Conservation (phyloP, 2,797 vertebrate genomes). For the Microctenopoma steveboyesi region DNA sequence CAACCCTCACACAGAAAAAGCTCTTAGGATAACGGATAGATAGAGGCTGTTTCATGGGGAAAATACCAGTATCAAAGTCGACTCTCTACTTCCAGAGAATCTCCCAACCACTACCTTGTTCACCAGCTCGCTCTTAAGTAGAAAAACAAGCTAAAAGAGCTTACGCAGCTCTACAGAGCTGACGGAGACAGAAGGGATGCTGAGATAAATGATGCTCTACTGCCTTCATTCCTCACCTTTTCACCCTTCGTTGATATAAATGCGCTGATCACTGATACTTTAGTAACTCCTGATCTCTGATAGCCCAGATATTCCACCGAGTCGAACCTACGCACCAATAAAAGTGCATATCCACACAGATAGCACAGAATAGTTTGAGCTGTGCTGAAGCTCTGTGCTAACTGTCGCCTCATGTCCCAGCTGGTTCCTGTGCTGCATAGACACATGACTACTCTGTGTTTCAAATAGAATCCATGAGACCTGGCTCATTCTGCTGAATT, state of each 20-base stretch:
- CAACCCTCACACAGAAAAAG: too few relatives aligned
- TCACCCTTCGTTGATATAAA: neutral
- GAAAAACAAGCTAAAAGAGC: too few relatives aligned
- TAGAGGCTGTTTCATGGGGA: too few relatives aligned
- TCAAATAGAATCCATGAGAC: constrained; percentile 65
- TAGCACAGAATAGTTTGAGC: constrained; percentile 1
- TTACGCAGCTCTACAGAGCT: too few relatives aligned
- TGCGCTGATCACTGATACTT: neutral
- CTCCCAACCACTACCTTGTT: too few relatives aligned
- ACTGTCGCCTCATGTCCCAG: constrained; percentile 61
- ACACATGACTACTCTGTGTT: constrained; percentile 49
- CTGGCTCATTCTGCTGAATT: constrained; percentile 66
- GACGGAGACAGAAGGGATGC: too few relatives aligned
- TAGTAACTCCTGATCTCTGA: neutral
- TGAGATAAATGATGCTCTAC: too few relatives aligned
- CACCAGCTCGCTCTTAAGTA: too few relatives aligned
- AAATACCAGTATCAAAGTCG: too few relatives aligned
- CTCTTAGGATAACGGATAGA: too few relatives aligned
- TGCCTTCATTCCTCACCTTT: neutral
- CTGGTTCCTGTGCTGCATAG: constrained; percentile 51
- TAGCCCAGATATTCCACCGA: constrained; percentile 9
- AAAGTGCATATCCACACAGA: constrained; percentile 18
- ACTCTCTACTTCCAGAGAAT: too few relatives aligned
- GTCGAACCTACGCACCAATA: constrained; percentile 15
- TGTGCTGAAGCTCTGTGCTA: constrained; percentile 41